phyloP scores from a whole-genome alignment of 2,113 vertebrate species.

The Lasiurus borealis region DNA sequence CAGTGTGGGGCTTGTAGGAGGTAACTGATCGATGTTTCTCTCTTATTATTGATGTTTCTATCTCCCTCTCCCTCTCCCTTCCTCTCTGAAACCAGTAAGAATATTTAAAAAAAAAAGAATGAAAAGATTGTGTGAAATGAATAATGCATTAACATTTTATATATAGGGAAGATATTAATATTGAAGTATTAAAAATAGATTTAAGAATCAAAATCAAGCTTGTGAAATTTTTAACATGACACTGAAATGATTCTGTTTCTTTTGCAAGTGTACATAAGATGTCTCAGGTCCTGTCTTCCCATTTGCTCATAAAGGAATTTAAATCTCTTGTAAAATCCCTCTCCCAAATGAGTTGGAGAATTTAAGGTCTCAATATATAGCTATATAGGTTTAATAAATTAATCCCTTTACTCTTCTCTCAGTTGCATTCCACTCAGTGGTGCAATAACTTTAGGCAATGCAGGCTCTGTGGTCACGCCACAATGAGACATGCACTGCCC shows the following conservation, averaged over 20 bases:
- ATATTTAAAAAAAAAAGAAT: not conserved
- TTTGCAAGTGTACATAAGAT: not conserved
- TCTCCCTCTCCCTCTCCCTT: too few species aligned
- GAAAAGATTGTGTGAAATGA: not conserved
- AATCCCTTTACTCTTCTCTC: not conserved
- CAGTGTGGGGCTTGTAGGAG: too few species aligned
- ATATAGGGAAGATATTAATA: not conserved
- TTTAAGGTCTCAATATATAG: not conserved
- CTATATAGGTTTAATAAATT: not conserved
- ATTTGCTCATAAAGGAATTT: not conserved
- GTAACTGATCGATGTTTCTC: too few species aligned
- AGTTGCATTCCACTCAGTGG: not conserved
- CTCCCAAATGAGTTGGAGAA: not conserved
- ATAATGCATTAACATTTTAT: not conserved
- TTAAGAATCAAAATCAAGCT: not conserved
- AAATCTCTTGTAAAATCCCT: not conserved
- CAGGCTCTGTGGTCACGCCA: not conserved
- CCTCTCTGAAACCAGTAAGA: too few species aligned
- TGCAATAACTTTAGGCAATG: accelerated
- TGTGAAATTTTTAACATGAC: not conserved
- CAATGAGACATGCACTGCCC: accelerated
- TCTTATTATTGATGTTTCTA: too few species aligned
- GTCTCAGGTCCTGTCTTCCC: not conserved
- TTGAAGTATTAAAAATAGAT: not conserved
- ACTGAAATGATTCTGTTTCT: not conserved